Percentiles rank a stretch among this genome's conserved stretches.
phyloP scores from a whole-genome alignment of 1,140 invertebrate species.

The Apocrypta bakeri region DNA sequence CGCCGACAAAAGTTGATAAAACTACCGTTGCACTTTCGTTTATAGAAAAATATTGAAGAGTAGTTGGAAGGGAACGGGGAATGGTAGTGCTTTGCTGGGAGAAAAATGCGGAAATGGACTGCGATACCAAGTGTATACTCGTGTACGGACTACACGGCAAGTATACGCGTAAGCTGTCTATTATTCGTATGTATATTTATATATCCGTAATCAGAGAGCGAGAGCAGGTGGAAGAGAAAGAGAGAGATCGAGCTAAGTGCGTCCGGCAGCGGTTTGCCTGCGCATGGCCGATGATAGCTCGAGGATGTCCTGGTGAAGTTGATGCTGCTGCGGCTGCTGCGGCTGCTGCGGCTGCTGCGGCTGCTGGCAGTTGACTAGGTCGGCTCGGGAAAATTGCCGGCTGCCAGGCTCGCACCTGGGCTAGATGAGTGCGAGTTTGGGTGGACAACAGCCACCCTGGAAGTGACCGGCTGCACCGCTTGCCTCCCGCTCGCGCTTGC shows the following conservation, averaged over 20 bases:
- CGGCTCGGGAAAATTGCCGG: conserved; percentile 66
- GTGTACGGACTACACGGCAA: too few species aligned
- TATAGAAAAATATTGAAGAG: neutral
- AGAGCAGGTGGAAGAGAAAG: neutral
- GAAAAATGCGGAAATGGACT: neutral
- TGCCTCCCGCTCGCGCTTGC: conserved; percentile 73
- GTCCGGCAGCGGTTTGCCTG: conserved; percentile 38
- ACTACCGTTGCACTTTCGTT: neutral
- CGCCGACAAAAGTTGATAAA: neutral
- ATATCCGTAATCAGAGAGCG: neutral
- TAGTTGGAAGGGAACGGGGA: neutral
- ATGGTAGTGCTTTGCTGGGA: neutral
- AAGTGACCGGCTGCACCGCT: conserved; percentile 70
- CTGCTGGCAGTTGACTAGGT: conserved; percentile 64
- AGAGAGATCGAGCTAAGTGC: conserved; percentile 6
- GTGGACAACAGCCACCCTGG: conserved; percentile 72
- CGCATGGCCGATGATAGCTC: conserved; percentile 48
- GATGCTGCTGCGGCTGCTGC: conserved; percentile 60
- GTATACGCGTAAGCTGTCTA: too few species aligned
- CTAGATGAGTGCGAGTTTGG: conserved; percentile 75
- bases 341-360: too few species aligned
- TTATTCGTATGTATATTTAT: too few species aligned
- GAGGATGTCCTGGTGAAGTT: conserved; percentile 48
- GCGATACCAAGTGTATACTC: too few species aligned
- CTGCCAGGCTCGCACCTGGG: conserved; percentile 72